Evolutionary conservation across 2,888 invertebrate species (phyloP).

Genomic region (Phasia obesa): DNA sequence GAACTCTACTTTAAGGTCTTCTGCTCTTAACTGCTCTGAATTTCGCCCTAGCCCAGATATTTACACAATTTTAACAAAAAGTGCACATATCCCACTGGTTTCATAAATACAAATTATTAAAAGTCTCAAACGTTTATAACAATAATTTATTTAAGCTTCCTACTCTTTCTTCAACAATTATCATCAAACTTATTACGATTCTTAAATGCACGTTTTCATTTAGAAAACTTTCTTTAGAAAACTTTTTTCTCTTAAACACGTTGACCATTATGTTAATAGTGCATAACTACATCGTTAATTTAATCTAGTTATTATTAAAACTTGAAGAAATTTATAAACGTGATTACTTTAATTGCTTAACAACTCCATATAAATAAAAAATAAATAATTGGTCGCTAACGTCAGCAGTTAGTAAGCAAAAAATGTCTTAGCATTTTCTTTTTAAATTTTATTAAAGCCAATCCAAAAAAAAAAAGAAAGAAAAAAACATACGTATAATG

Average conservation of each 20-base stretch:
- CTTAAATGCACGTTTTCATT: slow-evolving; percentile 18
- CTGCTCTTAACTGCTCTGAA: too few species aligned
- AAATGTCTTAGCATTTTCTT: slow-evolving; percentile 24
- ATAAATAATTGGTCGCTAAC: slow-evolving; percentile 31
- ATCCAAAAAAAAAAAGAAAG: too few species aligned
- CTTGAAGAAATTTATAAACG: slow-evolving; percentile 49
- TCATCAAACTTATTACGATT: neutral
- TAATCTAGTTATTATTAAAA: slow-evolving; percentile 57
- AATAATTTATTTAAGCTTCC: neutral
- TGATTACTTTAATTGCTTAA: slow-evolving; percentile 67
- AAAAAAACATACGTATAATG: slow-evolving; percentile 4
- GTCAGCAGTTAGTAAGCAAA: slow-evolving; percentile 55
- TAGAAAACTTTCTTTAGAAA: slow-evolving; percentile 38
- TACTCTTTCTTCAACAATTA: slow-evolving; percentile 2
- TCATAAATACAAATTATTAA: too few species aligned
- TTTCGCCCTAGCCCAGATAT: too few species aligned
- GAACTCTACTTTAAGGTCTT: too few species aligned
- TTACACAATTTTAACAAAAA: too few species aligned
- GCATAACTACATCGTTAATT: slow-evolving; percentile 67
- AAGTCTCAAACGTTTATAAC: too few species aligned
- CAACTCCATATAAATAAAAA: slow-evolving; percentile 43
- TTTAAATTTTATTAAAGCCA: neutral
- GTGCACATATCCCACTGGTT: too few species aligned
- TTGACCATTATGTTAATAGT: slow-evolving; percentile 69
- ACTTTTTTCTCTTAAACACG: slow-evolving; percentile 10